Evolutionary conservation across 2,113 vertebrate species (phyloP), one percentile per base, ranked within the genome.

Genomic region (Theristicus caerulescens): DNA sequence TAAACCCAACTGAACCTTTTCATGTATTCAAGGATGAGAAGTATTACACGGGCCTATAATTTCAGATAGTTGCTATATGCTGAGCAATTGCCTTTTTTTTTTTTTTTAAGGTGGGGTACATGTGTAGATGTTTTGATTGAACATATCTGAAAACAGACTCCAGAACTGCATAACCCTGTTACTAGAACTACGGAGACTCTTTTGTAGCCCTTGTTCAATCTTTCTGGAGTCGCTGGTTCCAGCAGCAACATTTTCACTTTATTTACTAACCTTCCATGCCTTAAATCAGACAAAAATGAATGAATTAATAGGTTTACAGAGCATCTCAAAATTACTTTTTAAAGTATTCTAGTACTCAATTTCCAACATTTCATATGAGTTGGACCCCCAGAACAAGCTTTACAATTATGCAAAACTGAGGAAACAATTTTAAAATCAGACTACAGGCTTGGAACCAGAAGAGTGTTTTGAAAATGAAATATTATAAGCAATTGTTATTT

Each of bases 401-500:
- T 26, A 40, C 49, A 82, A 66, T 31, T 19, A 62, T 5, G 9
- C 5, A 84, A 77, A 91, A 59, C 7, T 32, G 9, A 8, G 26
- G 29, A 46, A 72, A 36, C 3, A 36, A 22, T 3, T 38, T 69
- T 67, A 21, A 65, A 90, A 69, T 71, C 57, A 93, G 86, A 87
- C 80, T 90, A 87, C 80, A 83, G 78, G 62, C 73, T 96, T 96
- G 64, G 52, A 46, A 95, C 79, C 89, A 96, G 81, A 88, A 93
- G 42, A 91, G 25, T 74, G 67, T 87, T 97, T 95, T 40, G 61
- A 93, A 96, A 96, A 97, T 55, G 14, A 96, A 96, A 95, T 96
- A 93, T 66, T 90, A 90, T 77, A 97, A 93, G 67, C 81, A 96
- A 93, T 83, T 95, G 46, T 87, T 97, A 86, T 94, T 97, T 97